A percentile compares a stretch with the other conserved stretches of the same genome.
Evolutionary conservation across 2,888 invertebrate species (phyloP).

Genomic region (Pachymerium ferrugineum): DNA sequence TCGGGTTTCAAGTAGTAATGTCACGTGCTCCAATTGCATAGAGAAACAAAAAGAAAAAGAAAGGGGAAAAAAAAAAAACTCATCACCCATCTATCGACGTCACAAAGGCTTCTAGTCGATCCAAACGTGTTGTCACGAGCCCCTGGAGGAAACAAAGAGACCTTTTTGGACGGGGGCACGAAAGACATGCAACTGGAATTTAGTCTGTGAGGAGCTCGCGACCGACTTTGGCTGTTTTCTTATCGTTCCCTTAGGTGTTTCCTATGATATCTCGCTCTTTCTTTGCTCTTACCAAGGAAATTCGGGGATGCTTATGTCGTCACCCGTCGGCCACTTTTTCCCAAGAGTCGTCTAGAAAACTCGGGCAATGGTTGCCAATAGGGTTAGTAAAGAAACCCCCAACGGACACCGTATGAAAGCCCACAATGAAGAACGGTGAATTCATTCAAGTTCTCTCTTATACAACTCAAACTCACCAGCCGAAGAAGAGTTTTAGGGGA

Average conservation of each 20-base stretch:
- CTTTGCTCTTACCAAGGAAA: neutral
- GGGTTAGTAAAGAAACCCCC: neutral
- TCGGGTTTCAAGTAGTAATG: neutral
- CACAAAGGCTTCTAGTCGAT: neutral
- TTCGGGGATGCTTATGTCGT: neutral
- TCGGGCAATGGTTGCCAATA: neutral
- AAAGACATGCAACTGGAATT: neutral
- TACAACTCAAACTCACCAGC: too few relatives aligned
- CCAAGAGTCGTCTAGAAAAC: neutral
- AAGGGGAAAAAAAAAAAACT: neutral
- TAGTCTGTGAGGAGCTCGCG: neutral
- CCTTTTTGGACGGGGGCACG: neutral
- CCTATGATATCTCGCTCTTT: neutral
- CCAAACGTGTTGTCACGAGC: neutral
- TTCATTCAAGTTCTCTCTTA: neutral
- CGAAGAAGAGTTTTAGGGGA: neutral
- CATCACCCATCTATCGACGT: slow-evolving; percentile 6
- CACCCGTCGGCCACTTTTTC: neutral
- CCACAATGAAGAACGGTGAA: neutral
- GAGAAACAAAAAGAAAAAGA: neutral
- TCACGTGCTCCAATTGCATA: neutral
- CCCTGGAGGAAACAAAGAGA: neutral
- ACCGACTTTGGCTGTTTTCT: neutral
- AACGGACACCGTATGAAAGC: neutral
- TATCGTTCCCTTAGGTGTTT: slow-evolving; percentile 1